These are phyloP conservation scores for Willisornis vidua DNA, from an alignment of 2,113 vertebrate species.

Conservation along the genomic window DNA sequence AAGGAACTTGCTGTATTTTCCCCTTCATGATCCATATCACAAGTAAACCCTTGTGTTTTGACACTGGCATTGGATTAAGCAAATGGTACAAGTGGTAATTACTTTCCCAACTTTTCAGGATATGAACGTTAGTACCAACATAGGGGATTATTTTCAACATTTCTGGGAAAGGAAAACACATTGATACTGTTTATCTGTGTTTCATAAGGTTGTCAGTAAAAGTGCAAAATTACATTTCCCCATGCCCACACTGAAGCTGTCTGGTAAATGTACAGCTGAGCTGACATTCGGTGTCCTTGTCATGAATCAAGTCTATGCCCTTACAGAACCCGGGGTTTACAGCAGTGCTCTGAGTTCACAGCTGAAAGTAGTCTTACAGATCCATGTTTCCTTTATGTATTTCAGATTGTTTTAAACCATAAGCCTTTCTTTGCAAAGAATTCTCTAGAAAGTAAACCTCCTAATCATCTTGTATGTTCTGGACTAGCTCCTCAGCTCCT, in stretches of 20 bases:
- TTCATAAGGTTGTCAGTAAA: background rate
- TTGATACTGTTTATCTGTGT: background rate
- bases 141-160: background rate
- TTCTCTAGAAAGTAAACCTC: background rate
- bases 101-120: background rate
- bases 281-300: constrained; percentile 7
- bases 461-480: background rate
- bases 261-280: background rate
- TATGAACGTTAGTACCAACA: background rate
- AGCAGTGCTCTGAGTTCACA: background rate
- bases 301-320: background rate
- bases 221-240: background rate
- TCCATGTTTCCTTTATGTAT: background rate
- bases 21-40: background rate
- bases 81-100: background rate
- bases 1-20: background rate
- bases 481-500: background rate
- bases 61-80: background rate
- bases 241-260: background rate
- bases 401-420: background rate
- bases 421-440: background rate
- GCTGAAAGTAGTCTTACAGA: background rate
- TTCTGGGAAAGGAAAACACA: background rate
- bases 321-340: background rate
- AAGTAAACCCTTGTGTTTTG: background rate